Evolutionary conservation across 2,888 invertebrate species (phyloP), one percentile per base, ranked within the genome.

Genomic region (Phortica okadai): DNA sequence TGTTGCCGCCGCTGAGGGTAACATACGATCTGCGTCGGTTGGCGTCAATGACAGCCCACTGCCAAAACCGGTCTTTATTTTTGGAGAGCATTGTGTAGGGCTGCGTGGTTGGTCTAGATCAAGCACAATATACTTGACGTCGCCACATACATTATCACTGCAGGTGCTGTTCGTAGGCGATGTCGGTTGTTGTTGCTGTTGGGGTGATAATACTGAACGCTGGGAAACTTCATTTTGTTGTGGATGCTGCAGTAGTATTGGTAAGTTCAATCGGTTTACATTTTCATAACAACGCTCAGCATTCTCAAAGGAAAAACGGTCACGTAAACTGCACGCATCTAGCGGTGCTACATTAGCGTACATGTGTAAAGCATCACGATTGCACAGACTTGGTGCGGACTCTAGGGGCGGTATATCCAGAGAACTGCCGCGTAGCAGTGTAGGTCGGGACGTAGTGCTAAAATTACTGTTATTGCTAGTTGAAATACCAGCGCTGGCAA

Each of bases 41-140:
- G 74, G 62, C 1, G 77, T 70, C 14, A 87, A 69, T 0, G 88
- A 86, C 0, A 82, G 77, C 0, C 82, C 85, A 67, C 86, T 87
- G 45, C 83, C 87, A 73, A 83, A 83, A 10, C 75, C 76, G 56
- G 11, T 75, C 2, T 74, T n/a, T 1, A 79, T 78, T 73, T 84
- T 86, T 41, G 84, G 79, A 83, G 86, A 56, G 16, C 69, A 45
- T 44, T 70, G 70, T 0, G 84, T 84, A 2, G 89, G 89, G 76
- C 90, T 90, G 0, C 88, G 87, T 1, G 90, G 89, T 50, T 91
- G 91, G 82, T 91, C 90, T 41, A 92, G 77, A 79, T 92, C 91
- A 1, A 92, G 81, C 1, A 91, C 89, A 73, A 91, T 92, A 69
- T 92, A 92, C 82, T 92, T 92, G 0, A 91, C 90, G 50, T 80